Base-by-base conservation (phyloP, 2,113 vertebrate genomes). In the Conger conger region DNA sequence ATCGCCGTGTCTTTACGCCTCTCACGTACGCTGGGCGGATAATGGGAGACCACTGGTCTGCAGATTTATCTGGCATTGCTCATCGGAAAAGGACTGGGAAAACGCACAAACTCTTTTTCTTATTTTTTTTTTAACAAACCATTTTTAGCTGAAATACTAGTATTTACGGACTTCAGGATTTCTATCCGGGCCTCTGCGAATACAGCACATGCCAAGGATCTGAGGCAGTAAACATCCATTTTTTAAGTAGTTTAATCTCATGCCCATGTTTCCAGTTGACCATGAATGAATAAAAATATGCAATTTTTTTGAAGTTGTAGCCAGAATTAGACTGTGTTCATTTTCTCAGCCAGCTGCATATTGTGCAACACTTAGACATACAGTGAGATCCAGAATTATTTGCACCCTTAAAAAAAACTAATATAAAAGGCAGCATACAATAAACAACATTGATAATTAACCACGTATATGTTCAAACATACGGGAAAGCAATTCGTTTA, bases 31-130 rank as follows among this genome's bases (percentile, higher is more conserved):
- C 76, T 38, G 37, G 79, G 23, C 85, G 86, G 83, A 91, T 90
- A 90, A 88, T 86, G 80, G 79, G 54, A 79, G 33, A 84, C 80
- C 89, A 85, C 83, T 78, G 45, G 79, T 88, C 86, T 88, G 86
- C 84, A 85, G 68, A 81, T 84, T 87, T 85, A 80, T 60, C 86
- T 82, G 30, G 30, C 20, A 3, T 81, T 57, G 27, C 79, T 81
- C 79, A 36, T 53, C 27, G 37, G 68, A 63, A 86, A 80, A 76
- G n/a, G 33, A 79, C 45, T 45, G 18, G 79, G 83, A 83, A 82
- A 85, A 78, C 38, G 68, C 38, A 68, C 80, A 84, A 60, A 77
- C 42, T 38, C 57, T 77, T 15, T 80, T 30, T 13, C 1, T 13
- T 50, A 50, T 38, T 45, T 77, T 15, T 80, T 30, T 13, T 11